phyloP scores from a whole-genome alignment of 2,113 vertebrate species.

The Ammodytes marinus region DNA sequence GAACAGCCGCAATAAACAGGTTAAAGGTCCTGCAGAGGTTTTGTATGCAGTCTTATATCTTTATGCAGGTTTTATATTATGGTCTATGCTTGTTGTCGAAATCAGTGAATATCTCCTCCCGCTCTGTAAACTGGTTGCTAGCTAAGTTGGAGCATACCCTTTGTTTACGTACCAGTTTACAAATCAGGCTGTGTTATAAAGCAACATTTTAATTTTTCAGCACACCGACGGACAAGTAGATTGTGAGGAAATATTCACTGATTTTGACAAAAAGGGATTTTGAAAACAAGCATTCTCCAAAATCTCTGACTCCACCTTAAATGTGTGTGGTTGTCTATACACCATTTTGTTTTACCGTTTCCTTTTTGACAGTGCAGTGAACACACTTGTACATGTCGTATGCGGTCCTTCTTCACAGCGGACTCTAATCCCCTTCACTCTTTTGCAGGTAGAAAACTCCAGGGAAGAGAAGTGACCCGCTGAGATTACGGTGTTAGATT shows the following conservation, averaged over 20 bases:
- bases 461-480: constrained; percentile 38
- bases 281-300: too few relatives aligned
- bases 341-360: constrained; percentile 46
- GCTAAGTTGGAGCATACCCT: too few relatives aligned
- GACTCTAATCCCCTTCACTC: constrained; percentile 55
- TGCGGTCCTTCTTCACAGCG: constrained; percentile 8
- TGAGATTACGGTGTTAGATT: constrained; percentile 73
- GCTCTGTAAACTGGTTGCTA: too few relatives aligned
- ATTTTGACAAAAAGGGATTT: too few relatives aligned
- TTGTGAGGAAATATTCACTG: too few relatives aligned
- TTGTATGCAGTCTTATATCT: constrained; percentile 12
- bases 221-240: too few relatives aligned
- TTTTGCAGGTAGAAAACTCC: constrained; percentile 61
- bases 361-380: constrained; percentile 54
- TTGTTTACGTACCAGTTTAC: too few relatives aligned
- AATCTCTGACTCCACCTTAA: constrained; percentile 12
- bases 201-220: too few relatives aligned
- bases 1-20: constrained; percentile 58
- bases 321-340: constrained; percentile 46
- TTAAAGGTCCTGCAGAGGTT: constrained; percentile 34
- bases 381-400: constrained; percentile 6
- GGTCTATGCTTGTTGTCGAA: constrained; percentile 20
- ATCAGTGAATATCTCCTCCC: too few relatives aligned
- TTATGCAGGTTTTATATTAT: not conserved
- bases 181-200: too few relatives aligned